Conservation (phyloP, 2,888 invertebrate genomes). For the Spodoptera exigua region DNA sequence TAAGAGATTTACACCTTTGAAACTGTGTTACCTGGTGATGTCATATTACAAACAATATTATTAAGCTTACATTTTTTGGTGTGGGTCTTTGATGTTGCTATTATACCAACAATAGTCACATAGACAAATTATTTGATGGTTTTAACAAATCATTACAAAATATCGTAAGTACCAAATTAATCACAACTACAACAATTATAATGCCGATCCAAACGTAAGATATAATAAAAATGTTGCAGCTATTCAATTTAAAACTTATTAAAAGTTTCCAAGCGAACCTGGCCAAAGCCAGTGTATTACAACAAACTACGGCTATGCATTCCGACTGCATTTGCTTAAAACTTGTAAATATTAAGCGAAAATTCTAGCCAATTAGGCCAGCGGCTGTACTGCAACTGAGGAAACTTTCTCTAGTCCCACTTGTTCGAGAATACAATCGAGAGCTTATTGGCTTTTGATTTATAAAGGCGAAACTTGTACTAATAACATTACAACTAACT, state of each 20-base stretch:
- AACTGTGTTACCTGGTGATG: constrained; percentile 65
- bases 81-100: constrained; percentile 65
- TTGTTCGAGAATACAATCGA: constrained; percentile 73
- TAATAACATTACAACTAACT: constrained; percentile 35
- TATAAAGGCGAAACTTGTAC: constrained; percentile 60
- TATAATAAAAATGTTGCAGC: constrained; percentile 13
- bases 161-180: too few relatives aligned
- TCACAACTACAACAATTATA: constrained; percentile 4
- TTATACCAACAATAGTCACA: constrained; percentile 26
- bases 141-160: constrained; percentile 17
- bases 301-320: constrained; percentile 63
- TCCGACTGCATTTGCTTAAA: constrained; percentile 77
- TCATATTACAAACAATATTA: constrained; percentile 69
- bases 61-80: constrained; percentile 64
- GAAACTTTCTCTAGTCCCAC: constrained; percentile 73
- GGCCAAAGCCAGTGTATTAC: constrained; percentile 64
- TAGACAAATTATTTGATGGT: constrained; percentile 29
- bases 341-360: constrained; percentile 81
- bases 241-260: constrained; percentile 58
- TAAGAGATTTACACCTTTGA: constrained; percentile 74
- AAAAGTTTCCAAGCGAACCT: constrained; percentile 63
- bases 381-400: constrained; percentile 72
- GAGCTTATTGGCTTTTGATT: constrained; percentile 78
- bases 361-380: constrained; percentile 83
- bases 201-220: constrained; percentile 6